Evolutionary conservation across 2,797 vertebrate genomes (phyloP), one percentile per base, ranked within the genome.

Genomic region (Lepilemur ruficaudatus): DNA sequence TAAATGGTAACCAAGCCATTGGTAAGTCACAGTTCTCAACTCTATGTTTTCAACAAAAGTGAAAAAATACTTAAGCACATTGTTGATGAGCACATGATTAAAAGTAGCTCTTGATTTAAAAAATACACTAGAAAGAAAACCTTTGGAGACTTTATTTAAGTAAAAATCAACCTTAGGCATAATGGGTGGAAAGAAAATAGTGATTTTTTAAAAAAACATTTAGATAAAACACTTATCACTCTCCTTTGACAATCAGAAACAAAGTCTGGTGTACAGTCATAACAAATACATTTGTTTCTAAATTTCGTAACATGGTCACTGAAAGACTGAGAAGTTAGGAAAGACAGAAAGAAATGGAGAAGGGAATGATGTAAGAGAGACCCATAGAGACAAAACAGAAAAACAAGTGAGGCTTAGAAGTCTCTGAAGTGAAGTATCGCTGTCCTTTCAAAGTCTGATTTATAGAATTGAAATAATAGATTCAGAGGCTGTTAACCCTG

Each of bases 41-140:
- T 65, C 18, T 35, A 15, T 81, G 18, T 28, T 96, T 94, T 92
- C 65, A 79, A 90, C 52, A 80, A 83, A 92, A 81, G 14, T 81
- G 59, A 63, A 93, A 84, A 81, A 30, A 35, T 50, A 90, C 10
- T 87, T 94, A 84, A 70, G 70, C 30, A 38, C 43, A 43, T 72
- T 78, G n/a, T 93, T 95, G 63, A 67, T 72, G 90, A 93, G 50
- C 61, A 78, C n/a, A 93, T 81, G 59, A 92, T 94, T 96, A 95
- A 96, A 91, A 91, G 55, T 55, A 92, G 55, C 32, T 95, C 78
- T 81, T 61, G 38, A 89, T 63, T 82, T 20, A 92, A 91, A 95
- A 73, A 75, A 46, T 78, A 73, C 3, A 28, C 22, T 25, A 79
- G 50, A 32, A 38, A 57, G n/a, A 79, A 55, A 95, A 88, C 57